Percentiles rank a stretch among this genome's conserved stretches.
phyloP scores from a whole-genome alignment of 2,113 vertebrate species.

The Aix galericulata region DNA sequence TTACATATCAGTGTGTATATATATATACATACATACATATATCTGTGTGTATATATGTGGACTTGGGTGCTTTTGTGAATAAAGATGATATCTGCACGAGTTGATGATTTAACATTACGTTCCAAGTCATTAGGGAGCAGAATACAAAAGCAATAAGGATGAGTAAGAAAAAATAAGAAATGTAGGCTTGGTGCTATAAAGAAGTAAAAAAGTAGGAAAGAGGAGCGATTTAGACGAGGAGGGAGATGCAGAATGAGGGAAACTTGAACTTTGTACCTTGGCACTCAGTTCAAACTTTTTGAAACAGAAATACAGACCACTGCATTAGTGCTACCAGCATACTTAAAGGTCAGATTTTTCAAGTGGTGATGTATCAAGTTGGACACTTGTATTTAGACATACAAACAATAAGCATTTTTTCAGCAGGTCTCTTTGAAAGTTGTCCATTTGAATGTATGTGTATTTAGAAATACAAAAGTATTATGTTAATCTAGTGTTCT shows the following conservation, averaged over 20 bases:
- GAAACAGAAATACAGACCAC: background rate
- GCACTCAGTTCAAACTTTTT: background rate
- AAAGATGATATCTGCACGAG: background rate
- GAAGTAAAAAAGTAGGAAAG: background rate
- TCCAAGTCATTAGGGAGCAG: background rate
- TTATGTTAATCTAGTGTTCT: background rate
- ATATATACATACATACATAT: background rate
- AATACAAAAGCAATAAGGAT: conserved; percentile 17
- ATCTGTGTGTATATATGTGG: background rate
- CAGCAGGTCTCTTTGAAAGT: background rate
- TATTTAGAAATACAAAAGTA: background rate
- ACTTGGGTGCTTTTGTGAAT: conserved; percentile 13
- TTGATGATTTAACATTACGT: background rate
- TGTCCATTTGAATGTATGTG: accelerated
- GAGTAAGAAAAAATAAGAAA: conserved; percentile 30
- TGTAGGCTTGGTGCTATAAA: background rate
- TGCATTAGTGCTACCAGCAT: background rate
- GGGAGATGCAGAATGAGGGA: background rate
- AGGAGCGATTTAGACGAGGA: background rate
- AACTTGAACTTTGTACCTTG: background rate
- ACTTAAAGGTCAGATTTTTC: background rate
- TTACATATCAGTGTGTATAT: background rate
- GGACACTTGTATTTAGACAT: background rate
- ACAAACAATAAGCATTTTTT: background rate
- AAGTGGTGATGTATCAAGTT: background rate